A percentile compares a stretch with the other conserved stretches of the same genome.
Conservation (phyloP, 2,113 vertebrate species). For the Colius striatus region DNA sequence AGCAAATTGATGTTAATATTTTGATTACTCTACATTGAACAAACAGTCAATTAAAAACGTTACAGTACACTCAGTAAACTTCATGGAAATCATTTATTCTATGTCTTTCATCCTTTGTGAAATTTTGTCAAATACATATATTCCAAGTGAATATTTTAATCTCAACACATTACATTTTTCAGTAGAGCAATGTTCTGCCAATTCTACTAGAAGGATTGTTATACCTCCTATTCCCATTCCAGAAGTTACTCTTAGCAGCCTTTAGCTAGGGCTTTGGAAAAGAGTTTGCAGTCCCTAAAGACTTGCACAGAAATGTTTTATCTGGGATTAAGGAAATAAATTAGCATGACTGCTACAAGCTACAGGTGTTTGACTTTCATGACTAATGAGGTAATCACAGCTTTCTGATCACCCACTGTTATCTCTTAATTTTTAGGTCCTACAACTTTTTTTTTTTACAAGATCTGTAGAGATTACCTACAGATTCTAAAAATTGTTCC, state of each 20-base stretch:
- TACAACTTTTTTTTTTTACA: background rate
- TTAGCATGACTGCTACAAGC: background rate
- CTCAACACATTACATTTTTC: background rate
- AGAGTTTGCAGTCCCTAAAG: background rate
- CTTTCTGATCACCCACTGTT: background rate
- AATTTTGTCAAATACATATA: background rate
- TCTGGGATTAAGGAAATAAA: background rate
- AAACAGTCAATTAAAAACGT: background rate
- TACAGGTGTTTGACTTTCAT: background rate
- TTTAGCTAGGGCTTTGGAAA: background rate
- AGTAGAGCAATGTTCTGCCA: background rate
- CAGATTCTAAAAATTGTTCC: background rate
- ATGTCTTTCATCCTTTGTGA: background rate
- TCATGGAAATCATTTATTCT: background rate
- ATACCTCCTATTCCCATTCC: background rate
- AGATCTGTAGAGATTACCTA: background rate
- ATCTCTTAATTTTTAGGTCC: background rate
- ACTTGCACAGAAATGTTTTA: background rate
- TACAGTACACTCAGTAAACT: background rate
- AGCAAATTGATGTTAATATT: background rate
- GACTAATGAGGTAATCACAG: constrained; percentile 1
- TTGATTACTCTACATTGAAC: background rate
- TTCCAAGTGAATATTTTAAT: background rate
- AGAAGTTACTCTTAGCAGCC: background rate
- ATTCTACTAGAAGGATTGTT: background rate